Evolutionary conservation across 2,888 invertebrate genomes (phyloP), one percentile per base, ranked within the genome.

Genomic region (Blera fallax): DNA sequence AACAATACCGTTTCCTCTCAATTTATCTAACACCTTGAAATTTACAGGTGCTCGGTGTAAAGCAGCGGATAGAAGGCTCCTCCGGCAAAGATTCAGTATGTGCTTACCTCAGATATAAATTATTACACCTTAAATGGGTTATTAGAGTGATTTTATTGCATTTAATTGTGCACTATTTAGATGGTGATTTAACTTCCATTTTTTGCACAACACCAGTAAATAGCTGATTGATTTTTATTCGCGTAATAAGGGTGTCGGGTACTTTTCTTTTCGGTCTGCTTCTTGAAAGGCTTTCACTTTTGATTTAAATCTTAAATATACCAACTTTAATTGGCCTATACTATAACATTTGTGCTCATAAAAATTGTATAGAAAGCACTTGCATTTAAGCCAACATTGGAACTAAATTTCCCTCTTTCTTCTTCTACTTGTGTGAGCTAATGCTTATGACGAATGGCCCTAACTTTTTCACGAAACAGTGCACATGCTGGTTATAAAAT

Each of bases 61-160:
- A 27, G 0, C 18, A 67, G 56, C 37, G 32, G 48, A 72, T 54
- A 64, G 14, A 56, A 34, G 14, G 27, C 24, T 58, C 43, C 62
- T 27, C 16, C 29, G 48, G 56, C 37, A 48, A 45, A 56, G 14
- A n/a, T 11, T 40, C 10, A 52, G 16, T 24, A 29, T 58, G 64
- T 64, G 67, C 67, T 48, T 64, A 37, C 10, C 52, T 54, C 10
- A 52, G 69, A 69, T 54, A 69, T 64, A 69, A 69, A 62, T 40
- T 48, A 76, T 81, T 76, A 29, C 81, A 62, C 76, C 69, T 69
- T 76, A 76, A 81, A 64, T 62, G 54, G 56, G 14, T 81, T 69
- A 81, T 76, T 81, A 81, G 69, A 81, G 54, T 64, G 62, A 54
- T 81, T 76, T 81, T 81, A 81, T 76, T 69, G 69, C 69, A 54